Conservation (phyloP, 2,888 invertebrate genomes). For the Lutraria lutraria region DNA sequence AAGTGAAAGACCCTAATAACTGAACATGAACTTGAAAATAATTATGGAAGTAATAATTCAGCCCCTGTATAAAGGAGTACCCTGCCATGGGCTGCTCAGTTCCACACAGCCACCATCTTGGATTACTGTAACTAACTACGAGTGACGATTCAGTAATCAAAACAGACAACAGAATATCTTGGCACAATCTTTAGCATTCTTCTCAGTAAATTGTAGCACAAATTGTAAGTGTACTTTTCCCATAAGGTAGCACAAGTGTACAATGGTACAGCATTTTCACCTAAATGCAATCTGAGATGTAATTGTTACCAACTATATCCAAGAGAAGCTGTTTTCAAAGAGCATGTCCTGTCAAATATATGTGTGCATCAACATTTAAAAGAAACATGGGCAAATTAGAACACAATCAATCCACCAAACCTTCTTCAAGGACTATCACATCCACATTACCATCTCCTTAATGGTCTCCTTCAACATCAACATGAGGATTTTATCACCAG, state of each 20-base stretch:
- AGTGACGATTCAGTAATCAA: neutral
- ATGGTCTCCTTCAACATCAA: neutral
- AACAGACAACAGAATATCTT: constrained; percentile 17
- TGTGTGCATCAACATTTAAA: constrained; percentile 14
- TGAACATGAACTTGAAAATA: constrained; percentile 7
- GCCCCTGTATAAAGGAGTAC: constrained; percentile 14
- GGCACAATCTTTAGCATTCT: constrained; percentile 32
- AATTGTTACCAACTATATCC: neutral
- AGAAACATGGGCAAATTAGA: constrained; percentile 43
- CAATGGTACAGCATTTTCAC: neutral
- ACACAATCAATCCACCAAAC: constrained; percentile 35
- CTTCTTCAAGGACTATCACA: constrained; percentile 19
- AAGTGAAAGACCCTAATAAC: constrained; percentile 15
- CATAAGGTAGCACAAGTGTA: neutral
- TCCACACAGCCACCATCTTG: constrained; percentile 8
- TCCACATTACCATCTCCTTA: neutral
- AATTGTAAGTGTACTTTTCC: neutral
- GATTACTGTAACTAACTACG: constrained; percentile 8
- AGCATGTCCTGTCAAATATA: constrained; percentile 4
- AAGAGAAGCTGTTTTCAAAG: constrained; percentile 9
- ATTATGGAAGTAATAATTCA: constrained; percentile 4
- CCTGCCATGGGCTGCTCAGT: constrained; percentile 21
- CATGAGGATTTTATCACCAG: neutral
- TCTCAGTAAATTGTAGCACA: neutral
- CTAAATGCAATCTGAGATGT: neutral